Evolutionary conservation across 2,113 vertebrate genomes (phyloP).

Genomic region (Synchiropus splendidus): DNA sequence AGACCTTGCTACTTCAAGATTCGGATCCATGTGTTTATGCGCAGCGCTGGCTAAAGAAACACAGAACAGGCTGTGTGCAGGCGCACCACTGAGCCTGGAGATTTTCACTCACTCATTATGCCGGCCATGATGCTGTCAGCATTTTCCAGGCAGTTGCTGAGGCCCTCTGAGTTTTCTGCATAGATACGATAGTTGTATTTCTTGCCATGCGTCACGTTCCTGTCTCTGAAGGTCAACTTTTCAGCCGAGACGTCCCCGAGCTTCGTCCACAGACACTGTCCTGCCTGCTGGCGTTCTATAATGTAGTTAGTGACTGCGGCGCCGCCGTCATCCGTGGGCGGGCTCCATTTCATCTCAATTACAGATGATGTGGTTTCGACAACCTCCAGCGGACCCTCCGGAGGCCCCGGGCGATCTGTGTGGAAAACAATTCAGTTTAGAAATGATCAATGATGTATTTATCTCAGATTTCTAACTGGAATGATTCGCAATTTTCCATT

Average conservation of each 20-base stretch:
- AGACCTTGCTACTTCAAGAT: no score
- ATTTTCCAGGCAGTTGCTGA: conserved; percentile 69
- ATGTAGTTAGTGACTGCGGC: conserved; percentile 66
- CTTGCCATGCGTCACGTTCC: conserved; percentile 65
- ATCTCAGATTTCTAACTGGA: neutral
- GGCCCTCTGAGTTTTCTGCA: conserved; percentile 71
- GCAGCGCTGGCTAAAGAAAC: no score
- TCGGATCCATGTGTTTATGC: no score
- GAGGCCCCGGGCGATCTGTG: conserved; percentile 72
- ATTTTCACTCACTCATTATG: conserved; percentile 63
- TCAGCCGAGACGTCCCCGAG: conserved; percentile 63
- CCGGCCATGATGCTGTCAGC: conserved; percentile 69
- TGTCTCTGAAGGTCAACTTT: conserved; percentile 64
- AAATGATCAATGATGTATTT: conserved; percentile 1
- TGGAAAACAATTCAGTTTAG: neutral
- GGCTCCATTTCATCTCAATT: conserved; percentile 72
- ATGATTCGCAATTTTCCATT: conserved; percentile 30
- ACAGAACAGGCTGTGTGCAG: no score
- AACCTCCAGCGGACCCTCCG: conserved; percentile 73
- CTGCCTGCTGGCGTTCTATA: conserved; percentile 68
- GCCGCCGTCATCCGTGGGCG: conserved; percentile 74
- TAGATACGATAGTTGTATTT: conserved; percentile 77
- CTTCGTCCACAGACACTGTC: conserved; percentile 68
- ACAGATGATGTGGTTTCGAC: conserved; percentile 54
- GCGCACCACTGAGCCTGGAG: no score